Percentiles rank a stretch among this genome's conserved stretches.
Conservation (phyloP, 2,888 invertebrate species). For the Phlogophora meticulosa region DNA sequence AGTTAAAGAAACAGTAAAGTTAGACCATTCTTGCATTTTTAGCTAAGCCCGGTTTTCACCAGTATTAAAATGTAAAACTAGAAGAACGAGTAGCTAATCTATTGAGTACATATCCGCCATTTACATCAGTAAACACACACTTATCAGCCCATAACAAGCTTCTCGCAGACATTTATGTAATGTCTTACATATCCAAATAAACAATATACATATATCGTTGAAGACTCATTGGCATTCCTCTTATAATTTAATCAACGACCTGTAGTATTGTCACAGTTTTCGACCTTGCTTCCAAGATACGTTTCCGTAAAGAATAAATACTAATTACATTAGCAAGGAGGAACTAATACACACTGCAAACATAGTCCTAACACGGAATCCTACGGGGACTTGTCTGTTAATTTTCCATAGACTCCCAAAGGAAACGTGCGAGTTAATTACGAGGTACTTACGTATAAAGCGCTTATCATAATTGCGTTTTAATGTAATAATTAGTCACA, state of each 20-base stretch:
- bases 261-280: conserved; percentile 23
- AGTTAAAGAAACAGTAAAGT: not conserved
- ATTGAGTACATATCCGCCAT: not conserved
- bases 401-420: conserved; percentile 28
- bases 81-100: conserved; percentile 11
- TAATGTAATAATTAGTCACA: conserved; percentile 52
- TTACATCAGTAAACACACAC: conserved; percentile 8
- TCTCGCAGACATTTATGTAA: not conserved
- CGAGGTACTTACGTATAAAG: conserved; percentile 14
- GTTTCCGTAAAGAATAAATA: conserved; percentile 19
- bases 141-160: not conserved
- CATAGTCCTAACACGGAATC: not conserved
- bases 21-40: not conserved
- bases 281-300: conserved; percentile 18
- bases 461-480: conserved; percentile 42
- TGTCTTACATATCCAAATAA: conserved; percentile 13
- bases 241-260: conserved; percentile 49
- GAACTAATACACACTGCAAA: not conserved
- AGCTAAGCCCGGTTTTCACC: not conserved
- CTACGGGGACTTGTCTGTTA: conserved; percentile 9
- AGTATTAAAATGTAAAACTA: not conserved
- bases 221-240: conserved; percentile 41
- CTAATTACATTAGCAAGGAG: conserved; percentile 30
- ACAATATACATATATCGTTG: conserved; percentile 20
- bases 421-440: conserved; percentile 27